These are phyloP conservation scores for Phrynosoma platyrhinos DNA, from an alignment of 2,113 vertebrate species.

Conservation along the genomic window DNA sequence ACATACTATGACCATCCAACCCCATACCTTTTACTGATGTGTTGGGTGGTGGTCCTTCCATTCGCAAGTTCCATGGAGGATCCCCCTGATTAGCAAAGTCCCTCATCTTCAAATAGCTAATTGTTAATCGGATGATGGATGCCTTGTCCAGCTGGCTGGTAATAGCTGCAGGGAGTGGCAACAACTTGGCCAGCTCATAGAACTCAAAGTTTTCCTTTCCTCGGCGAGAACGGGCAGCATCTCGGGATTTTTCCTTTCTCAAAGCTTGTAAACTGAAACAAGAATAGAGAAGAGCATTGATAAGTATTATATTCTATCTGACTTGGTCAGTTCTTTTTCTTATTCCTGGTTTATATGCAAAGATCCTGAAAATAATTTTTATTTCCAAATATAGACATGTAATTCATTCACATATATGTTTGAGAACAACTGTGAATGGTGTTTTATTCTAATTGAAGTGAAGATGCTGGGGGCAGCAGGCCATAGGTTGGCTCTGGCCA, in stretches of 20 bases:
- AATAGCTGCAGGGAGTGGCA: conserved; percentile 97
- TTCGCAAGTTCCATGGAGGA: conserved; percentile 96
- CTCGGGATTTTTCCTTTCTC: conserved; percentile 98
- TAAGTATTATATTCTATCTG: conserved; percentile 43
- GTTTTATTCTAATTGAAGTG: not conserved
- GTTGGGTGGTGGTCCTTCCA: conserved; percentile 98
- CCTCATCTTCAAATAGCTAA: conserved; percentile 99
- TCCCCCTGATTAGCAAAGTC: conserved; percentile 99
- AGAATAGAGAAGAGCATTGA: conserved; percentile 52
- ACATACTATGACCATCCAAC: conserved; percentile 50
- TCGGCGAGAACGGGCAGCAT: conserved; percentile 95
- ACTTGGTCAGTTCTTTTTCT: conserved; percentile 37
- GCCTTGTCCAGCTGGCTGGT: conserved; percentile 99
- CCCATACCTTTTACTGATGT: conserved; percentile 97
- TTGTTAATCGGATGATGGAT: conserved; percentile 98
- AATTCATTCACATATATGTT: not conserved
- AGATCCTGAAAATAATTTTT: not conserved
- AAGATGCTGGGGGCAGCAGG: too few species aligned
- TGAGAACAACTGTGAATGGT: not conserved
- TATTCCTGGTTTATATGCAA: conserved; percentile 23
- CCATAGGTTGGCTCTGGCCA: too few species aligned
- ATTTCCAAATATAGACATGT: conserved; percentile 33
- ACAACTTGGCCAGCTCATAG: conserved; percentile 98
- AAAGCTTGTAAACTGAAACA: conserved; percentile 95
- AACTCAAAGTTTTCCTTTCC: conserved; percentile 99